Conservation (phyloP, 1,140 invertebrate species). For the Ptiloglossa arizonensis region DNA sequence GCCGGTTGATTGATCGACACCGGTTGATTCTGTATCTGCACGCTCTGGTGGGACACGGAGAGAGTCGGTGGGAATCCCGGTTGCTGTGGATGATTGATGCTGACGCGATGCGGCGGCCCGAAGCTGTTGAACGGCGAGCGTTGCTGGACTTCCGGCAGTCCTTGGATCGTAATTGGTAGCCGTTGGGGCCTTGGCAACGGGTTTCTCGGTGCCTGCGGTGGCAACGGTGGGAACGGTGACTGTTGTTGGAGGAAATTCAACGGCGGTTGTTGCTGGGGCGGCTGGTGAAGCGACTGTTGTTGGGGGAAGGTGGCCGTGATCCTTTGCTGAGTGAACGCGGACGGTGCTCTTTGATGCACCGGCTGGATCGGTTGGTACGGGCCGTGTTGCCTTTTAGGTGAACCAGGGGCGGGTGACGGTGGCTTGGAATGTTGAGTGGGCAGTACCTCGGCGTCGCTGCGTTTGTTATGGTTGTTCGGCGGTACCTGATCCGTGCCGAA, state of each 20-base stretch:
- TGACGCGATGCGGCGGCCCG: conserved; percentile 66
- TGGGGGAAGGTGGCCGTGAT: conserved; percentile 81
- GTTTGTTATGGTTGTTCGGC: conserved; percentile 79
- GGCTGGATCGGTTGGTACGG: conserved; percentile 78
- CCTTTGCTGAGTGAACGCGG: conserved; percentile 80
- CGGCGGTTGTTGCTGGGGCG: conserved; percentile 71
- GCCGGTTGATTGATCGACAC: conserved; percentile 35
- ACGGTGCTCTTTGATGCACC: conserved; percentile 75
- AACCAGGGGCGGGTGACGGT: conserved; percentile 64
- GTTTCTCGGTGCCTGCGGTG: conserved; percentile 62
- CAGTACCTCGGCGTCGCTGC: conserved; percentile 76
- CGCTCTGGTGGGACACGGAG: conserved; percentile 72
- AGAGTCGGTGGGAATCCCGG: conserved; percentile 67
- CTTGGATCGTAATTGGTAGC: conserved; percentile 76
- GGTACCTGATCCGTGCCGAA: conserved; percentile 86
- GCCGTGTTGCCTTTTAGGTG: conserved; percentile 76
- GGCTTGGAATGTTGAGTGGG: conserved; percentile 70
- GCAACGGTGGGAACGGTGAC: conserved; percentile 29
- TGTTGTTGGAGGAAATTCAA: conserved; percentile 73
- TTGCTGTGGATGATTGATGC: conserved; percentile 73
- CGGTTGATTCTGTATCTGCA: conserved; percentile 70
- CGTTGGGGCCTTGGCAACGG: conserved; percentile 69
- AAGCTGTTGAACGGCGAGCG: conserved; percentile 71
- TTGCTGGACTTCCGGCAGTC: conserved; percentile 76
- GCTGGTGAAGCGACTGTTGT: conserved; percentile 73